These are phyloP conservation scores for Capitulum mitella DNA, from an alignment of 2,888 invertebrate genomes.

Conservation along the genomic window DNA sequence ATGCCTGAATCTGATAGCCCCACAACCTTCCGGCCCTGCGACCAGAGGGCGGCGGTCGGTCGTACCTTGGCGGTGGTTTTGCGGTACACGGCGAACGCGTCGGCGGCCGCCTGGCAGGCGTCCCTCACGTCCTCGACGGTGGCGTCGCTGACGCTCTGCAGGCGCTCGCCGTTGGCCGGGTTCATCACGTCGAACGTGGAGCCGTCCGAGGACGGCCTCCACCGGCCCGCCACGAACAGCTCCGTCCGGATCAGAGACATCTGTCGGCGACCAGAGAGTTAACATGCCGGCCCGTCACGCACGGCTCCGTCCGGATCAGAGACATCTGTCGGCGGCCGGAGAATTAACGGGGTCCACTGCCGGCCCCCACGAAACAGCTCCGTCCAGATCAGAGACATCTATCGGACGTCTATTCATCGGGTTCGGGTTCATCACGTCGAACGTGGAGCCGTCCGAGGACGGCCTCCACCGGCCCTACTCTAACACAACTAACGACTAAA, in stretches of 20 bases:
- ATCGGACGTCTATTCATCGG: too few species aligned
- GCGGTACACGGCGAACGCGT: slow-evolving; percentile 32
- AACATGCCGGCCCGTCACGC: slow-evolving; percentile 26
- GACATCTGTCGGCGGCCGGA: background rate
- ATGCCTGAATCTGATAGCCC: too few species aligned
- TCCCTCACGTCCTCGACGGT: slow-evolving; percentile 20
- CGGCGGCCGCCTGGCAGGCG: slow-evolving; percentile 31
- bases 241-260: slow-evolving; percentile 8
- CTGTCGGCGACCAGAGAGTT: background rate
- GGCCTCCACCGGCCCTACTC: slow-evolving; percentile 28
- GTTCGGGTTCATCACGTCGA: slow-evolving; percentile 31
- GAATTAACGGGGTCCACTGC: too few species aligned
- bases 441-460: slow-evolving; percentile 27
- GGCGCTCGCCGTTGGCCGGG: slow-evolving; percentile 30
- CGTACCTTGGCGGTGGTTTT: slow-evolving; percentile 30
- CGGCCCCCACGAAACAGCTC: slow-evolving; percentile 28
- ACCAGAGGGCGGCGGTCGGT: too few species aligned
- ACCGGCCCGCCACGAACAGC: slow-evolving; percentile 29
- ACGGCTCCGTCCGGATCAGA: slow-evolving; percentile 26
- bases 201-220: slow-evolving; percentile 26
- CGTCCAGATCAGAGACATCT: slow-evolving; percentile 3
- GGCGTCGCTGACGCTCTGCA: slow-evolving; percentile 31
- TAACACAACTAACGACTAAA: too few species aligned
- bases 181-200: slow-evolving; percentile 31
- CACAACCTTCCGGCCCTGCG: too few species aligned